These are phyloP conservation scores for Sepioteuthis lessoniana DNA, from an alignment of 2,888 invertebrate species.

Conservation along the genomic window DNA sequence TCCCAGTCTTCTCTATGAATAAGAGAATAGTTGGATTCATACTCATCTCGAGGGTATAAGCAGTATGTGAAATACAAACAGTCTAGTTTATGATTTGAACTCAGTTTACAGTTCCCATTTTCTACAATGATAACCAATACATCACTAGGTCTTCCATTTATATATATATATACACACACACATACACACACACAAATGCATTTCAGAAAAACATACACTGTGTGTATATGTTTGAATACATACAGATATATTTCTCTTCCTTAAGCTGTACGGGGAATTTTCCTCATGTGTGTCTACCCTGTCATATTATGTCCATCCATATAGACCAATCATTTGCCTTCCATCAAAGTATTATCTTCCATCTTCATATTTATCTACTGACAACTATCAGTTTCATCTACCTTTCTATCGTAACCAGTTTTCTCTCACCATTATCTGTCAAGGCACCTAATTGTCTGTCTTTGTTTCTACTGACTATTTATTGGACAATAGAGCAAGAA, in stretches of 20 bases:
- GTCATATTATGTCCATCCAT: neutral
- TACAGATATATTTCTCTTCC: neutral
- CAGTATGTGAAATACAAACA: too few relatives aligned
- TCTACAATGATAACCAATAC: too few relatives aligned
- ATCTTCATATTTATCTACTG: neutral
- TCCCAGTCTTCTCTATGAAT: too few relatives aligned
- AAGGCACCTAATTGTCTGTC: neutral
- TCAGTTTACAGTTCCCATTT: too few relatives aligned
- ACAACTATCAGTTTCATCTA: conserved; percentile 1
- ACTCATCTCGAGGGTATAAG: too few relatives aligned
- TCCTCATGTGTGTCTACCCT: too few relatives aligned
- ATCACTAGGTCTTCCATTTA: too few relatives aligned
- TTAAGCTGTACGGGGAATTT: neutral
- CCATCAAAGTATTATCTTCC: neutral
- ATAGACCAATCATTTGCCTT: neutral
- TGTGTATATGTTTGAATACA: neutral
- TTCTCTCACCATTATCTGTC: conserved; percentile 1
- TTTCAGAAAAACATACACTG: neutral
- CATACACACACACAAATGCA: neutral
- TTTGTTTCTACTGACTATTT: neutral
- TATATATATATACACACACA: neutral
- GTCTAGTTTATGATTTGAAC: too few relatives aligned
- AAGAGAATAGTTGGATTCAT: too few relatives aligned
- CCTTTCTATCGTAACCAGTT: neutral
- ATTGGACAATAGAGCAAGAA: neutral